phyloP scores from a whole-genome alignment of 2,797 vertebrate genomes.

The Bufotes viridis region DNA sequence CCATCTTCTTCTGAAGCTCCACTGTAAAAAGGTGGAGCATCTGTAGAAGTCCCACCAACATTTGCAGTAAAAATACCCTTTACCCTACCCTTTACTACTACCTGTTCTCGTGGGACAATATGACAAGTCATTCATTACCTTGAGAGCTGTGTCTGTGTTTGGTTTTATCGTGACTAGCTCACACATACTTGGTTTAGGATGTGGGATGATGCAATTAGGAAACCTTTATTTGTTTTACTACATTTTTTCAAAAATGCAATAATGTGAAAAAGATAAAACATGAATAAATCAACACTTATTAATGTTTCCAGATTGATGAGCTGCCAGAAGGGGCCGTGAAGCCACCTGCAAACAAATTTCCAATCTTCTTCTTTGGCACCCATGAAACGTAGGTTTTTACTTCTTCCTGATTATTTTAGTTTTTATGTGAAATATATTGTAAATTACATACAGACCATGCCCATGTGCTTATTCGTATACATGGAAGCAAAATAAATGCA shows the following conservation, averaged over 20 bases:
- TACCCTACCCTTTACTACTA: background rate
- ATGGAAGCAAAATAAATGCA: background rate
- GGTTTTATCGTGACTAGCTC: background rate
- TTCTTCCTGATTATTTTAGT: background rate
- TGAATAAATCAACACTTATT: background rate
- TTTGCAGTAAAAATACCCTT: no score
- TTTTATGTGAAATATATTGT: background rate
- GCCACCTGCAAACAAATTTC: slow-evolving; percentile 96
- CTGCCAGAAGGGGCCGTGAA: slow-evolving; percentile 98
- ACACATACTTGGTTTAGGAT: background rate
- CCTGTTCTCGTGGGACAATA: background rate
- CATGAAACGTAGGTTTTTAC: slow-evolving; percentile 92
- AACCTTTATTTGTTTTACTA: background rate
- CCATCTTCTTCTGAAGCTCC: no score
- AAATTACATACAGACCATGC: background rate
- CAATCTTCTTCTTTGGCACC: slow-evolving; percentile 98
- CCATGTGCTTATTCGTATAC: background rate
- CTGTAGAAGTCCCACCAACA: no score
- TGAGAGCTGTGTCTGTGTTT: background rate
- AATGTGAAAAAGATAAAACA: background rate
- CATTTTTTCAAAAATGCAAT: background rate
- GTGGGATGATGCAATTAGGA: background rate
- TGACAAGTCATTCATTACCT: background rate
- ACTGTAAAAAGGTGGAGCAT: no score
- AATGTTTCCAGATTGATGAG: slow-evolving; percentile 87